These are phyloP conservation scores for Syrmaticus mikado DNA, from an alignment of 2,113 vertebrate species.

Conservation along the genomic window DNA sequence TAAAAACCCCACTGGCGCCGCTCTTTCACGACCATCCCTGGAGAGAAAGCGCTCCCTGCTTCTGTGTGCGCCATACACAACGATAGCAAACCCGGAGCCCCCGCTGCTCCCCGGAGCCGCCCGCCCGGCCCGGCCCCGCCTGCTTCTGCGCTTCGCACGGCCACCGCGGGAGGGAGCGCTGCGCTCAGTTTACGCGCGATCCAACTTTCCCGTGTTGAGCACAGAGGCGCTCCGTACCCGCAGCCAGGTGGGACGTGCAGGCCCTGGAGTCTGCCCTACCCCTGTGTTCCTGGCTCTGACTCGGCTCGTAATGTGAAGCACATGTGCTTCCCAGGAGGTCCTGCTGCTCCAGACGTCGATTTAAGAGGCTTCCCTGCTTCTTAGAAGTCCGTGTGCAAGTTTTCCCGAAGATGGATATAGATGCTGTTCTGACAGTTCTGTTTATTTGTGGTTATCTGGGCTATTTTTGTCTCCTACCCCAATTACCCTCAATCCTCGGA, in stretches of 20 bases:
- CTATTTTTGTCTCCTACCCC: constrained; percentile 38
- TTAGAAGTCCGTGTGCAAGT: background rate
- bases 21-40: background rate
- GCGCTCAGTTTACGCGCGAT: background rate
- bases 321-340: constrained; percentile 40
- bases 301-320: background rate
- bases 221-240: background rate
- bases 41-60: background rate
- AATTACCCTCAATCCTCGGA: background rate
- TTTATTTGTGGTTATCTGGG: background rate
- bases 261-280: constrained; percentile 6
- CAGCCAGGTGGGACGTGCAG: background rate
- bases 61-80: too few relatives aligned
- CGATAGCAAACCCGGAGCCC: background rate
- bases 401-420: constrained; percentile 56
- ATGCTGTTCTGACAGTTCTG: background rate
- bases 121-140: too few relatives aligned
- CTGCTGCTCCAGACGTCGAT: background rate
- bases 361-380: constrained; percentile 12
- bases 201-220: fast-evolving
- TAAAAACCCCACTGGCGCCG: background rate
- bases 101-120: background rate
- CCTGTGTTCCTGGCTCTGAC: background rate
- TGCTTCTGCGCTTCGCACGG: background rate
- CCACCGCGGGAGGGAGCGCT: constrained; percentile 49